Conservation (phyloP, 2,797 vertebrate genomes). For the Sebastes aleutianus region DNA sequence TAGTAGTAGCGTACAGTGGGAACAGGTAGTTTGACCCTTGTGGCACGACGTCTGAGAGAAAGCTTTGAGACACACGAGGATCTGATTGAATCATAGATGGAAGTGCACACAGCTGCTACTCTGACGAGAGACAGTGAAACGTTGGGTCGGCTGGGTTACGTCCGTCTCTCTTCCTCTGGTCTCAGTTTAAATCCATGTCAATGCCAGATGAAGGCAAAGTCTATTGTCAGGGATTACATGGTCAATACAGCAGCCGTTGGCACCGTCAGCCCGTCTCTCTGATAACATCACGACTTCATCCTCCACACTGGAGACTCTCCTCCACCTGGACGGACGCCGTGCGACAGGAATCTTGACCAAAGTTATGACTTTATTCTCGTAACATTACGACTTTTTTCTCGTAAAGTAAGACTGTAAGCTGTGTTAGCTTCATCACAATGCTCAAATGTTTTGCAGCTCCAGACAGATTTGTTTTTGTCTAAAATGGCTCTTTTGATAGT, state of each 20-base stretch:
- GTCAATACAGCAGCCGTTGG: slow-evolving; percentile 50
- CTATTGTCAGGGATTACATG: slow-evolving; percentile 66
- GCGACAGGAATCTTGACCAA: not conserved
- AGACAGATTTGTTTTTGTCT: too few species aligned
- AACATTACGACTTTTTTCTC: too few species aligned
- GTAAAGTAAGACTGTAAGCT: too few species aligned
- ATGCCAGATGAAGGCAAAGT: slow-evolving; percentile 64
- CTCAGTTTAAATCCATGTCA: slow-evolving; percentile 67
- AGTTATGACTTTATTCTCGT: too few species aligned
- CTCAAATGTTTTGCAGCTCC: not conserved
- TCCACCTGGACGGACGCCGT: not conserved
- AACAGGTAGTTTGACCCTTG: not conserved
- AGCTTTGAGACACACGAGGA: not conserved
- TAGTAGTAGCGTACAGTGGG: not conserved
- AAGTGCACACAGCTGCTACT: not conserved
- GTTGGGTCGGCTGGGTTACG: not conserved
- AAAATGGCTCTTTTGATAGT: too few species aligned
- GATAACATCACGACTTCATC: slow-evolving; percentile 40
- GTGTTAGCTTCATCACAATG: too few species aligned
- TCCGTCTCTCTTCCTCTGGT: not conserved
- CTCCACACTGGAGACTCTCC: not conserved
- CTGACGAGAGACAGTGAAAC: not conserved
- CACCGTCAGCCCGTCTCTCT: slow-evolving; percentile 23
- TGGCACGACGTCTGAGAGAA: not conserved
- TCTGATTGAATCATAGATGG: not conserved